A percentile compares a stretch with the other conserved stretches of the same genome.
Evolutionary conservation across 2,113 vertebrate species (phyloP).

Genomic region (Cynoglossus semilaevis): DNA sequence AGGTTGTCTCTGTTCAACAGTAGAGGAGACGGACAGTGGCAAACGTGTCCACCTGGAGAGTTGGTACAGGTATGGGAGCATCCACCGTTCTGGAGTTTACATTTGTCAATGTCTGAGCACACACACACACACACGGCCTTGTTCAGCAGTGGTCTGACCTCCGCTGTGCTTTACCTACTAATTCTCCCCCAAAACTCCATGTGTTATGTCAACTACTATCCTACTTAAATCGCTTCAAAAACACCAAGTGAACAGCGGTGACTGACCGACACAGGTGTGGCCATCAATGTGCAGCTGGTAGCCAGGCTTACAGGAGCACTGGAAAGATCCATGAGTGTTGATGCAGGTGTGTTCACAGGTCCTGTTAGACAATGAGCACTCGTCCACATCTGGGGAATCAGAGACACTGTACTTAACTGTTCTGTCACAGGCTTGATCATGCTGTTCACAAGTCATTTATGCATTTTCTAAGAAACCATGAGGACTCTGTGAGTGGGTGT

Average conservation of each 20-base stretch:
- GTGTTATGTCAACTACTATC: no score
- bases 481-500: background rate
- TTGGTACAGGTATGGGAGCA: constrained; percentile 79
- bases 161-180: no score
- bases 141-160: no score
- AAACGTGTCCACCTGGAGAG: constrained; percentile 69
- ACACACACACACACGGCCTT: constrained; percentile 11
- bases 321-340: constrained; percentile 75
- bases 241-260: constrained; percentile 19
- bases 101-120: constrained; percentile 76
- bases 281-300: constrained; percentile 79
- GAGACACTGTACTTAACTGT: constrained; percentile 14
- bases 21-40: constrained; percentile 73
- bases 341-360: constrained; percentile 74
- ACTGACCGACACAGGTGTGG: constrained; percentile 77
- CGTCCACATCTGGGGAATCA: constrained; percentile 71
- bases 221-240: no score
- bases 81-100: constrained; percentile 76
- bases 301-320: constrained; percentile 72
- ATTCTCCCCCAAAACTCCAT: no score
- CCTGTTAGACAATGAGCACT: constrained; percentile 62
- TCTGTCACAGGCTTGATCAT: background rate
- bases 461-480: background rate
- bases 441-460: background rate
- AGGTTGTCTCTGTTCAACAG: constrained; percentile 66